A percentile compares a stretch with the other conserved stretches of the same genome.
Evolutionary conservation across 2,113 vertebrate genomes (phyloP).

Genomic region (Archilochus colubris): DNA sequence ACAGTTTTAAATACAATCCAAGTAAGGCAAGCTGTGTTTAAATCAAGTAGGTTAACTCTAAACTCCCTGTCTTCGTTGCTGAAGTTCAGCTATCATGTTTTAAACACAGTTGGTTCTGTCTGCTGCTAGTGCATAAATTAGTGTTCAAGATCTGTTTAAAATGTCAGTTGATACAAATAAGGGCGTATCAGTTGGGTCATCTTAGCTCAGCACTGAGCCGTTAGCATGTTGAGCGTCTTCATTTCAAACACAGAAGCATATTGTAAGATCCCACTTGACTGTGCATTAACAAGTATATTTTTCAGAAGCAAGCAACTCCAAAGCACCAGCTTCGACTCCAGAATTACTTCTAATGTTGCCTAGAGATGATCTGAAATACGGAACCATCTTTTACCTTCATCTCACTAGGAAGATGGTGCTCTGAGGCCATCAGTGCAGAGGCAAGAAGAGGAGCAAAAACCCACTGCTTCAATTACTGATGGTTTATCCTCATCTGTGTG

Average conservation of each 20-base stretch:
- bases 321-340: not conserved
- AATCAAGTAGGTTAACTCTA: conserved; percentile 23
- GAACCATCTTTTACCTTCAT: not conserved
- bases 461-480: not conserved
- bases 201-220: not conserved
- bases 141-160: not conserved
- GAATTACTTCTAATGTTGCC: not conserved
- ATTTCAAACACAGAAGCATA: not conserved
- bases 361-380: not conserved
- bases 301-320: not conserved
- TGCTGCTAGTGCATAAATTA: not conserved
- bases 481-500: not conserved
- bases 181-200: not conserved
- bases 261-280: not conserved
- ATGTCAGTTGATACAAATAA: not conserved
- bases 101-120: not conserved
- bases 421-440: not conserved
- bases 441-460: not conserved
- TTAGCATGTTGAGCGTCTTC: not conserved
- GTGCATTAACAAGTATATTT: not conserved
- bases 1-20: conserved; percentile 29
- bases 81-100: not conserved
- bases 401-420: not conserved
- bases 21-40: conserved; percentile 50
- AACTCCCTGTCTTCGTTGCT: not conserved